Conservation (phyloP, 2,797 vertebrate genomes). For the Lepilemur ruficaudatus region DNA sequence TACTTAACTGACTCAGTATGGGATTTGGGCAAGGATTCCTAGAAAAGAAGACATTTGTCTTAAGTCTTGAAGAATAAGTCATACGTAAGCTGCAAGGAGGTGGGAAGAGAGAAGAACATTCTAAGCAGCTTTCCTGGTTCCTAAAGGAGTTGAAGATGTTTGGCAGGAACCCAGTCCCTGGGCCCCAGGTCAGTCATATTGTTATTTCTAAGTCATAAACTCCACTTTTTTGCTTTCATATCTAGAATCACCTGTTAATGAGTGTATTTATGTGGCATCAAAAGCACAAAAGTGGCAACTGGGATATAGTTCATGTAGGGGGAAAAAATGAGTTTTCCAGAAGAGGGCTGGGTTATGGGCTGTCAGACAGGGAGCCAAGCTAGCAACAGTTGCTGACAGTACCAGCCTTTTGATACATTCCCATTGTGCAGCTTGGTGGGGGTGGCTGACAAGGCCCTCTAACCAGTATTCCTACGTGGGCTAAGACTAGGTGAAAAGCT, state of each 20-base stretch:
- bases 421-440: neutral
- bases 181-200: neutral
- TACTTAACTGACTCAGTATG: neutral
- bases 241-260: neutral
- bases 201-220: neutral
- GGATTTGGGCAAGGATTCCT: neutral
- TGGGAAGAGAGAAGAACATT: neutral
- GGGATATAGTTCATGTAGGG: neutral
- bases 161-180: neutral
- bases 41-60: neutral
- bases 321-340: neutral
- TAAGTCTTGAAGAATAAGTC: neutral
- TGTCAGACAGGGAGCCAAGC: neutral
- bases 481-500: neutral
- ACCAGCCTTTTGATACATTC: neutral
- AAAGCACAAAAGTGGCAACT: neutral
- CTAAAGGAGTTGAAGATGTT: neutral
- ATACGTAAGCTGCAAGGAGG: neutral
- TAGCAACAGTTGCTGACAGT: neutral
- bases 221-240: neutral
- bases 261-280: neutral
- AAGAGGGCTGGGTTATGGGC: neutral
- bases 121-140: neutral
- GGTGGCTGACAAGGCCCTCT: neutral
- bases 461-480: neutral